These are phyloP conservation scores for Aricia agestis DNA, from an alignment of 1,140 invertebrate genomes.

Conservation along the genomic window DNA sequence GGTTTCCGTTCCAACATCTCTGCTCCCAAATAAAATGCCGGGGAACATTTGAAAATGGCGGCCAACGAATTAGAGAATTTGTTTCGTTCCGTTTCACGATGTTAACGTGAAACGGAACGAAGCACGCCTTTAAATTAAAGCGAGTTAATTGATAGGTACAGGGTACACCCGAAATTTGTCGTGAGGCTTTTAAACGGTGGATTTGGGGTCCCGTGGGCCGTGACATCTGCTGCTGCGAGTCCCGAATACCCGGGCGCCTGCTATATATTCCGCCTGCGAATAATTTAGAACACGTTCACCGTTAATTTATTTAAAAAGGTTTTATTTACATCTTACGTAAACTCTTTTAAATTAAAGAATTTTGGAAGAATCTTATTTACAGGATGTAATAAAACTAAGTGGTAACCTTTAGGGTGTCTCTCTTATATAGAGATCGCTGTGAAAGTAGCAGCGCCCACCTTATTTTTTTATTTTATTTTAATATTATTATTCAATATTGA, in stretches of 20 bases:
- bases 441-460: no score
- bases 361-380: no score
- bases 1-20: not conserved
- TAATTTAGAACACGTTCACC: slow-evolving; percentile 7
- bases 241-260: not conserved
- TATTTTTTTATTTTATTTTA: no score
- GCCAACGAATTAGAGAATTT: slow-evolving; percentile 39
- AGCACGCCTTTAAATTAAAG: slow-evolving; percentile 35
- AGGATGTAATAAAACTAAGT: no score
- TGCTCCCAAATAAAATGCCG: not conserved
- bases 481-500: no score
- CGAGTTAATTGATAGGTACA: slow-evolving; percentile 36
- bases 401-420: no score
- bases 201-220: slow-evolving; percentile 7
- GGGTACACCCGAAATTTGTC: slow-evolving; percentile 15
- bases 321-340: not conserved
- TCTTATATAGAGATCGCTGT: no score
- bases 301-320: not conserved
- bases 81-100: slow-evolving; percentile 35
- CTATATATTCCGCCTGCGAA: slow-evolving; percentile 4
- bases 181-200: slow-evolving; percentile 7
- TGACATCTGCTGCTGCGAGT: slow-evolving; percentile 4
- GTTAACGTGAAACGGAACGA: no score
- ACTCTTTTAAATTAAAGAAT: no score
- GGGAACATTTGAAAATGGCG: slow-evolving; percentile 32